These are phyloP conservation scores for Hyposmocoma kahamanoa DNA, from an alignment of 1,140 invertebrate genomes.

Conservation along the genomic window DNA sequence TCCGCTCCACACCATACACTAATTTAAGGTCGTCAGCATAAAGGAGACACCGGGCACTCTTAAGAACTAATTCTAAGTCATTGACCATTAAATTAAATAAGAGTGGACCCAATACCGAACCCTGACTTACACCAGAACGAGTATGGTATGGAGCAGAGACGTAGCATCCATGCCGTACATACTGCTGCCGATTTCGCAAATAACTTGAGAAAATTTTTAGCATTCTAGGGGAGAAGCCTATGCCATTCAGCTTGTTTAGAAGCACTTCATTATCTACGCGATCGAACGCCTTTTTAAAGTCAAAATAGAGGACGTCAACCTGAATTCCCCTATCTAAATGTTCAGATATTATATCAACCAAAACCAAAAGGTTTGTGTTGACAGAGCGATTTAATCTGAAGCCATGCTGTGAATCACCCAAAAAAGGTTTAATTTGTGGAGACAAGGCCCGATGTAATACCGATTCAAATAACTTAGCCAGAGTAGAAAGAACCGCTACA, in stretches of 20 bases:
- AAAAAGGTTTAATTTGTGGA: not conserved
- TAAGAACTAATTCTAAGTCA: not conserved
- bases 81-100: not conserved
- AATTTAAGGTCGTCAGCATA: not conserved
- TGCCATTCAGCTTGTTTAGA: not conserved
- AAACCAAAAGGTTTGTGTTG: not conserved
- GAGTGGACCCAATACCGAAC: not conserved
- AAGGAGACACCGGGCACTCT: not conserved
- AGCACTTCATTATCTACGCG: slow-evolving; percentile 3
- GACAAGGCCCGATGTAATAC: not conserved
- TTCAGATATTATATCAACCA: not conserved
- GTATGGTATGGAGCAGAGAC: not conserved
- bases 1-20: not conserved
- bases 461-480: slow-evolving; percentile 6
- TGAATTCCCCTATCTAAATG: not conserved
- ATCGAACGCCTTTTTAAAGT: slow-evolving; percentile 3
- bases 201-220: not conserved
- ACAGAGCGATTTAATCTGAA: not conserved
- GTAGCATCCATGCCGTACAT: slow-evolving; percentile 1
- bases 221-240: slow-evolving; percentile 1
- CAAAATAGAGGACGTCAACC: slow-evolving; percentile 4
- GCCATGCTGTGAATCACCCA: slow-evolving; percentile 6
- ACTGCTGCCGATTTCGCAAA: slow-evolving; percentile 1
- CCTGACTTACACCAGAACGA: not conserved
- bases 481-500: not conserved